A percentile compares a stretch with the other conserved stretches of the same genome.
These are phyloP conservation scores for Gonatopus flavifemur DNA, from an alignment of 1,140 invertebrate genomes.

Conservation along the genomic window DNA sequence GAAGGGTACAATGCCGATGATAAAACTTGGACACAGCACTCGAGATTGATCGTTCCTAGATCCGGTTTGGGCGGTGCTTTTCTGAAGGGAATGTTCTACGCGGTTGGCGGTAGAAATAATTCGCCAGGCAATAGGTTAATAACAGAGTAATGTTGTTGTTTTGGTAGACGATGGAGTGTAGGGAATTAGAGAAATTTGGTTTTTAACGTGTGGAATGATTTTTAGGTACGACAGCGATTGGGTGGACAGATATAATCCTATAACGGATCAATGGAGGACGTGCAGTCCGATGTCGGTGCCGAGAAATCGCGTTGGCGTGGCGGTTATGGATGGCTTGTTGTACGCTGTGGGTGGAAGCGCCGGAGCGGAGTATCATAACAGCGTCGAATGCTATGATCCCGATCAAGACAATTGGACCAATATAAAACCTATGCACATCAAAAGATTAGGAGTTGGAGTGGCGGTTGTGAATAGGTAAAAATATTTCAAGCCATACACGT, in stretches of 20 bases:
- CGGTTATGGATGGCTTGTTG: conserved; percentile 86
- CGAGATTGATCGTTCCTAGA: conserved; percentile 77
- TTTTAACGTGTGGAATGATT: conserved; percentile 3
- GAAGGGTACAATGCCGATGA: conserved; percentile 88
- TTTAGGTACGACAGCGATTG: conserved; percentile 53
- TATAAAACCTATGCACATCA: conserved; percentile 80
- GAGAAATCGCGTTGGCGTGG: conserved; percentile 84
- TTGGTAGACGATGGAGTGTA: not conserved
- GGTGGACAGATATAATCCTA: conserved; percentile 72
- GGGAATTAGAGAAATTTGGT: not conserved
- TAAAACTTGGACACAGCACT: conserved; percentile 77
- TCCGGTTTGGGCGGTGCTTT: conserved; percentile 88
- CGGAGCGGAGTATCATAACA: conserved; percentile 78
- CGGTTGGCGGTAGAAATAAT: conserved; percentile 88
- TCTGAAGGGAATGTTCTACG: conserved; percentile 84
- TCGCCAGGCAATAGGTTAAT: conserved; percentile 76
- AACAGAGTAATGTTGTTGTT: not conserved
- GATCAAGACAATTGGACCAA: conserved; percentile 82
- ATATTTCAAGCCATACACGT: not conserved
- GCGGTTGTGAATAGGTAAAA: conserved; percentile 77
- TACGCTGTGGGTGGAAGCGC: conserved; percentile 90
- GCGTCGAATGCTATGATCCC: conserved; percentile 91
- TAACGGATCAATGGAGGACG: conserved; percentile 74
- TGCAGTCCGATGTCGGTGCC: conserved; percentile 82
- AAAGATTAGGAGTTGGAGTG: conserved; percentile 82